phyloP scores from a whole-genome alignment of 2,797 vertebrate species.

The Serranus cabrilla region DNA sequence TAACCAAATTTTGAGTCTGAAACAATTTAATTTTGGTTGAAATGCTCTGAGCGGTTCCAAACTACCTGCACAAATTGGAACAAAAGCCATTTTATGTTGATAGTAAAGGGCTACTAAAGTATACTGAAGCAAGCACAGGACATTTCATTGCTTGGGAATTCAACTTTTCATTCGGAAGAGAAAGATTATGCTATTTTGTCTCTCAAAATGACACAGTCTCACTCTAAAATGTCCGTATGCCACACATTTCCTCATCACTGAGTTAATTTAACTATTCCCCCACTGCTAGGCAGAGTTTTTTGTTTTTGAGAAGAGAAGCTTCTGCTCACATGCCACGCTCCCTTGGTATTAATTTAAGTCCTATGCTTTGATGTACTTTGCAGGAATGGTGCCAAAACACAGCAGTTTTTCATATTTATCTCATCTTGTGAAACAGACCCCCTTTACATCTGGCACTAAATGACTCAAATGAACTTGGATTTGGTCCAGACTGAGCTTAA shows the following conservation, averaged over 20 bases:
- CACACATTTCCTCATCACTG: slow-evolving; percentile 8
- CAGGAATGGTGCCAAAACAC: slow-evolving; percentile 60
- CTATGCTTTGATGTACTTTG: slow-evolving; percentile 64
- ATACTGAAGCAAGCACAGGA: not conserved
- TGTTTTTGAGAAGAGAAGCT: slow-evolving; percentile 45
- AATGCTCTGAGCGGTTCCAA: no score
- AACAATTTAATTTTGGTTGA: no score
- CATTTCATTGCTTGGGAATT: slow-evolving; percentile 5
- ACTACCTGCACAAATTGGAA: no score
- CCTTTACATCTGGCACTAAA: slow-evolving; percentile 59
- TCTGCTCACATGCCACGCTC: slow-evolving; percentile 49
- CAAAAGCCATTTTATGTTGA: no score
- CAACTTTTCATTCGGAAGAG: not conserved
- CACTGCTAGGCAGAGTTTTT: slow-evolving; percentile 15
- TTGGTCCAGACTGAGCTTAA: slow-evolving; percentile 50
- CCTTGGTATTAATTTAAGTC: slow-evolving; percentile 61
- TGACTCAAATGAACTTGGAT: slow-evolving; percentile 59
- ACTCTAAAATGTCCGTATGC: slow-evolving; percentile 20
- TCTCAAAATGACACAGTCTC: slow-evolving; percentile 13
- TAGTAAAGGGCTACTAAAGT: not conserved
- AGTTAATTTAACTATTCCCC: slow-evolving; percentile 30
- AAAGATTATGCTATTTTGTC: slow-evolving; percentile 11
- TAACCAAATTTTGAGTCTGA: no score
- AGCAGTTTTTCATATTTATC: slow-evolving; percentile 64
- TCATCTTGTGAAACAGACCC: slow-evolving; percentile 57